These are phyloP conservation scores for Pterois miles DNA, from an alignment of 2,797 vertebrate species.

Conservation along the genomic window DNA sequence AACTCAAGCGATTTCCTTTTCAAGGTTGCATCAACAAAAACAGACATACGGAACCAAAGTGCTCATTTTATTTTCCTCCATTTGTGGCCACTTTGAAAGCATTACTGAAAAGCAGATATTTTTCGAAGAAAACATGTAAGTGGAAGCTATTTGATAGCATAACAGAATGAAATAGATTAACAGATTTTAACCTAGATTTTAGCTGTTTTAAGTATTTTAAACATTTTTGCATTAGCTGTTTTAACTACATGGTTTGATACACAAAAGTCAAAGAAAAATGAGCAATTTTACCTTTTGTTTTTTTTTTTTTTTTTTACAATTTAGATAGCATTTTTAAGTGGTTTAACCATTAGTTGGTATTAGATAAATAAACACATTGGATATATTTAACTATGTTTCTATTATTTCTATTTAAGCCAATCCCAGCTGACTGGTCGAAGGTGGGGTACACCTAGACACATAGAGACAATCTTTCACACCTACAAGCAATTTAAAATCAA, in stretches of 20 bases:
- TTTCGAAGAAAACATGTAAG: not conserved
- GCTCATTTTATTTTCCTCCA: not conserved
- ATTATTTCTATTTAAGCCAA: too few species aligned
- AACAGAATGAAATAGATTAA: not conserved
- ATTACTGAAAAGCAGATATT: not conserved
- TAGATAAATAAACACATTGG: not conserved
- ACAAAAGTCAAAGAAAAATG: not conserved
- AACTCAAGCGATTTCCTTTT: slow-evolving; percentile 20
- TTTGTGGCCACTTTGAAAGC: not conserved
- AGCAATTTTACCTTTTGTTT: not conserved
- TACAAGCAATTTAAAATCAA: too few species aligned
- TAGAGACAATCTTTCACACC: too few species aligned
- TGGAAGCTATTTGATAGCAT: not conserved
- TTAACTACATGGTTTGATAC: not conserved
- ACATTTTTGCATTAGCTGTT: not conserved
- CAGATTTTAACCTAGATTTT: not conserved
- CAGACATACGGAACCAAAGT: not conserved
- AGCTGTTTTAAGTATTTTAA: not conserved
- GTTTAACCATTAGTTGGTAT: not conserved
- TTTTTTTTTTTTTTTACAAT: not conserved
- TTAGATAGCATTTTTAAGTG: not conserved
- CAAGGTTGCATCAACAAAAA: slow-evolving; percentile 1
- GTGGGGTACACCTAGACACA: too few species aligned
- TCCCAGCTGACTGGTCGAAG: too few species aligned
- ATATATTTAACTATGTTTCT: too few species aligned